Percentiles rank a stretch among this genome's conserved stretches.
Evolutionary conservation across 2,113 vertebrate species (phyloP).

Genomic region (Engraulis encrasicolus): DNA sequence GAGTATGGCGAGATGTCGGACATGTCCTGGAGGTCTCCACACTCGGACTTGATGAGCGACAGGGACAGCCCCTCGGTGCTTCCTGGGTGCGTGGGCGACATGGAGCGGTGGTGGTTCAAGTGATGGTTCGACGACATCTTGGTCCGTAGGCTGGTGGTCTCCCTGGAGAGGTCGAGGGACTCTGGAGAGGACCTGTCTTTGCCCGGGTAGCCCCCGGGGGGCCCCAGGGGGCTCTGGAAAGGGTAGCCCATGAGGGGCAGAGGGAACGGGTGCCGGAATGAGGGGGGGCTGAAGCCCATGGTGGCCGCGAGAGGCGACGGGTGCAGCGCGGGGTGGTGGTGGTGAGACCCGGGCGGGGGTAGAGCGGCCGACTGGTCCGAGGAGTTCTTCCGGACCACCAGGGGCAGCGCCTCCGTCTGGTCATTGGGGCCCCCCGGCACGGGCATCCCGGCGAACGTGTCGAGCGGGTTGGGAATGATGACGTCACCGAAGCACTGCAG

Average conservation of each 20-base stretch:
- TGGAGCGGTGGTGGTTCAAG: slow-evolving; percentile 92
- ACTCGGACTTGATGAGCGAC: slow-evolving; percentile 98
- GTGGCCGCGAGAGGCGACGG: slow-evolving; percentile 90
- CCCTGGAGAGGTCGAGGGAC: slow-evolving; percentile 92
- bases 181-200: slow-evolving; percentile 93
- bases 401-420: slow-evolving; percentile 95
- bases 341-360: slow-evolving; percentile 80
- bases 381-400: slow-evolving; percentile 94
- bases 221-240: slow-evolving; percentile 89
- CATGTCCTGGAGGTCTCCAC: slow-evolving; percentile 97
- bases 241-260: slow-evolving; percentile 97
- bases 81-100: slow-evolving; percentile 90
- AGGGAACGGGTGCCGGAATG: slow-evolving; percentile 95
- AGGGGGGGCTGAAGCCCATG: slow-evolving; percentile 89
- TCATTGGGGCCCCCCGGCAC: slow-evolving; percentile 86
- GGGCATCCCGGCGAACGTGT: slow-evolving; percentile 85
- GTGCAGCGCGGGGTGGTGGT: slow-evolving; percentile 91
- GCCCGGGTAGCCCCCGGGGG: slow-evolving; percentile 82
- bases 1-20: slow-evolving; percentile 97
- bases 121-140: slow-evolving; percentile 95
- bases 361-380: slow-evolving; percentile 80
- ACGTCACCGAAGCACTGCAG: slow-evolving; percentile 97
- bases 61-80: slow-evolving; percentile 90
- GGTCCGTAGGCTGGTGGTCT: slow-evolving; percentile 94
- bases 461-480: slow-evolving; percentile 91